Base-by-base conservation (phyloP, 2,113 vertebrate species). In the Lanius ludovicianus region DNA sequence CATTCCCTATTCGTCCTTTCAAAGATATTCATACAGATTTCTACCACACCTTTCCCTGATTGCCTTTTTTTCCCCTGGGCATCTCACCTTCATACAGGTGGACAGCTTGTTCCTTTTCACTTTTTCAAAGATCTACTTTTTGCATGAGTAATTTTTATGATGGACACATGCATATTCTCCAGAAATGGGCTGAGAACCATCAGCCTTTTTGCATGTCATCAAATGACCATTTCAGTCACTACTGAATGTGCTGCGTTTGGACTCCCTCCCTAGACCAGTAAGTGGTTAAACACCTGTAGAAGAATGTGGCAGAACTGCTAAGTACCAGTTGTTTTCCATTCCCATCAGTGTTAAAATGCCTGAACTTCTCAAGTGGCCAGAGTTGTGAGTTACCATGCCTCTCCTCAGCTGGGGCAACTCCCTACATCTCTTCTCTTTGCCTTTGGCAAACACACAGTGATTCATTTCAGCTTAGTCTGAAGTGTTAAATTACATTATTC, bases 401-500 rank as follows among this genome's bases (percentile, higher is more conserved):
- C 35, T 86, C 13, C 39, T 78, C 55, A 89, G 39, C 19, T 55
- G 39, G 7, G 60, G 69, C 71, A 93, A 78, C 76, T 86, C 73
- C 60, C 59, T 74, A 30, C 25, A 63, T 84, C 59, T 50, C 57
- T 84, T 94, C 67, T 79, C 49, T 84, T 87, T 46, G 63, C 71
- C 76, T 62, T 22, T 67, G 68, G 86, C 93, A 88, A 93, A 47
- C 31, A 63, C 28, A 31, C 11, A 59, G 33, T 65, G 64, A 92
- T 70, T 95, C 75, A 83, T 62, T 92, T 83, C 55, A 90, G 31
- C 88, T 90, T 74, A 90, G 56, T 95, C 68, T 93, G 83, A 95
- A 87, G 84, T 89, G 64, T 92, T 92, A 90, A 84, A 95, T 95
- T 93, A 92, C 85, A 63, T 90, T 95, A 90, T 87, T 92, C 79